A percentile compares a stretch with the other conserved stretches of the same genome.
phyloP scores from a whole-genome alignment of 2,113 vertebrate species.

The Microtus richardsoni region DNA sequence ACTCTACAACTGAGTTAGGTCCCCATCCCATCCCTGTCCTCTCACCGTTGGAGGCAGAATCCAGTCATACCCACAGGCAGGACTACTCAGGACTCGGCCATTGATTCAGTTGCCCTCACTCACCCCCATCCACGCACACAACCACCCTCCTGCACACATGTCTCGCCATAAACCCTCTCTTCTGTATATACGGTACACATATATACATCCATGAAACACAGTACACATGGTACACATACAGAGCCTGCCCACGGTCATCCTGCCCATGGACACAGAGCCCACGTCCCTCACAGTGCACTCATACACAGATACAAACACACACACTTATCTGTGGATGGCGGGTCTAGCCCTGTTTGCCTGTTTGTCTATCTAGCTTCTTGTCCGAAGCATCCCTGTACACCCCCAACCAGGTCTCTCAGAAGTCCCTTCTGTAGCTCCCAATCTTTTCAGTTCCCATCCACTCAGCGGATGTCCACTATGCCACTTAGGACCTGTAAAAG shows the following conservation, averaged over 20 bases:
- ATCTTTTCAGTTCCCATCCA: neutral
- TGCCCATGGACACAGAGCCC: neutral
- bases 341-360: neutral
- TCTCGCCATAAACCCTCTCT: too few relatives aligned
- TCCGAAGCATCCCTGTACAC: neutral
- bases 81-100: neutral
- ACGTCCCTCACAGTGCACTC: neutral
- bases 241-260: neutral
- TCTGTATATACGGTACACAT: neutral
- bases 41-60: neutral
- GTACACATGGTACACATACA: rapidly evolving
- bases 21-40: neutral
- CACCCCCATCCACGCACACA: neutral
- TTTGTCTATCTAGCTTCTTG: neutral
- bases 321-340: neutral
- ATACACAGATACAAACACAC: neutral
- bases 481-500: neutral
- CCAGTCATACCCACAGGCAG: rapidly evolving
- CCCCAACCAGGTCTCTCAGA: neutral
- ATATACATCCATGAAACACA: too few relatives aligned
- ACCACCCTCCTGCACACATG: neutral
- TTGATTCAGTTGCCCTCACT: neutral
- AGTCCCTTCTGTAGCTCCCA: neutral
- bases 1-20: neutral
- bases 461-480: neutral